Evolutionary conservation across 1,140 invertebrate species (phyloP), one percentile per base, ranked within the genome.

Genomic region (Drosophila orena): DNA sequence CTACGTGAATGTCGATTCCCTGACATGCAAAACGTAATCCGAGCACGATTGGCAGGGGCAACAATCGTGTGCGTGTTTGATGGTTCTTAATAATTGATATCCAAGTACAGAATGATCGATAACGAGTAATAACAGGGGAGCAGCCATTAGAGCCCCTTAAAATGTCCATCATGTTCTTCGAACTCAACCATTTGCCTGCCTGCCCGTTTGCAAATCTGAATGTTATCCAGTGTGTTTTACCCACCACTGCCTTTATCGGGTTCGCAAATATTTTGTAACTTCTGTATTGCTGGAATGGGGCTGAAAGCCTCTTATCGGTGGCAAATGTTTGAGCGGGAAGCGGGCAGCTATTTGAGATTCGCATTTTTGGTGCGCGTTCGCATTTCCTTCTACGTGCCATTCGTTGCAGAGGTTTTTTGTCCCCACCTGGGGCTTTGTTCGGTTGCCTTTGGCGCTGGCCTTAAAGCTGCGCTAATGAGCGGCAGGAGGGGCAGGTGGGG

Each of bases 401-500:
- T 50, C 15, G 22, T 11, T 20, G 27, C 12, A 30, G 11, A 30
- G 12, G n/a, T 37, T 30, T 37, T 30, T 14, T 10, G 20, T 12
- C n/a, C n/a, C 40, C n/a, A 22, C n/a, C n/a, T 8, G 5, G 14
- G 47, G 12, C 22, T 30, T 24, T 43, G 24, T 35, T 24, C 73
- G 53, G 55, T 55, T 53, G 44, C 50, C 46, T 47, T 47, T 30
- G 27, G 24, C 15, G 58, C 44, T 53, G 52, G 52, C 15, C 60
- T 55, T 56, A 68, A 73, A 68, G 58, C 35, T 66, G 47, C 61
- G 37, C 68, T 73, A 77, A 73, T 66, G 75, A 66, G 60, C 40
- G 49, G 14, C 14, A 1, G 12, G n/a, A 2, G 8, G 15, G 40
- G n/a, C n/a, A 2, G 12, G 14, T 7, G n/a, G n/a, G 47, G 15